Base-by-base conservation (phyloP, 2,888 invertebrate genomes). In the Phengaris alcon region DNA sequence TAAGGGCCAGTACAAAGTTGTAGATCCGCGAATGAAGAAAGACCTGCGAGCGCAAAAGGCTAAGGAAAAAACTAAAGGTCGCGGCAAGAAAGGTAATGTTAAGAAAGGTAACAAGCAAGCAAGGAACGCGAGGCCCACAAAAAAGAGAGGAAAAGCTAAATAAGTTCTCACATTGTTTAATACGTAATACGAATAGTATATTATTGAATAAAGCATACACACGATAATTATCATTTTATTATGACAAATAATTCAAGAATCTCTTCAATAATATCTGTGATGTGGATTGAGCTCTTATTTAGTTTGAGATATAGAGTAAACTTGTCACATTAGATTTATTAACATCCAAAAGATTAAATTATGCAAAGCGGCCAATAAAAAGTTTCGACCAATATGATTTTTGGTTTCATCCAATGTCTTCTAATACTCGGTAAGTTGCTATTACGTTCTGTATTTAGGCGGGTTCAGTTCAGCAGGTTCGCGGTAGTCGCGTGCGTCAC, bases 1-100 rank as follows among this genome's bases (percentile, higher is more conserved):
- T 44, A 98, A 98, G 88, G 99, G 99, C 75, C 96, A 95, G 54
- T 99, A 97, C 89, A 98, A 96, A 88, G 96, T 99, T n/a, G 99
- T 99, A 6, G 99, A 99, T 95, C 96, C 97, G 1, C 94, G 99
- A 80, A 96, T 99, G 97, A 99, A 99, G 90, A 99, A 99, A 89
- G 99, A 99, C 87, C 91, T 96, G 83, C 94, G 96, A 78, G 95
- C 96, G 0, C 91, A 95, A 80, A 95, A 95, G 86, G 90, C 94
- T 15, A 95, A 94, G 84, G 94, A 94, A 85, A 95, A 95, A 88
- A 94, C 94, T 55, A 94, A 88, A 82, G 93, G 91, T 72, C 92
- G 93, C 77, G 87, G 90, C 59, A 93, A 92, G 80, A 92, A 90
- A 77, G 86, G 83, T 59, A 86, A 84, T 75, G 79, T 82, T 74